A percentile compares a stretch with the other conserved stretches of the same genome.
phyloP scores from a whole-genome alignment of 2,113 vertebrate genomes.

The Oenanthe oenanthe region DNA sequence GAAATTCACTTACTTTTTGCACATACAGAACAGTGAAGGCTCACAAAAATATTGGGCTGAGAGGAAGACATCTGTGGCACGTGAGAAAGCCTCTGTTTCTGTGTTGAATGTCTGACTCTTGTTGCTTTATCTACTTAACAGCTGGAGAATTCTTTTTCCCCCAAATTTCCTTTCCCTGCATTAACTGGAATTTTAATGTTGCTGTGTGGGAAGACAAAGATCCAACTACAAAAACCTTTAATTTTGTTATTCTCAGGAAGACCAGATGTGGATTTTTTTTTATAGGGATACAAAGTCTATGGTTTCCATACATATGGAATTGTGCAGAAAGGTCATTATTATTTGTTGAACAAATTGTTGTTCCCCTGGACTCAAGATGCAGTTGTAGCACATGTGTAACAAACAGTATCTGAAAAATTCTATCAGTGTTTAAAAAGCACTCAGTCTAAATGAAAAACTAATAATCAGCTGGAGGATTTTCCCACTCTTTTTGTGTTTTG shows the following conservation, averaged over 20 bases:
- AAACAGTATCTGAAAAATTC: background rate
- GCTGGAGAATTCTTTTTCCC: background rate
- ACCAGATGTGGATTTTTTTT: background rate
- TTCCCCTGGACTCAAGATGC: background rate
- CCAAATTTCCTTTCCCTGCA: background rate
- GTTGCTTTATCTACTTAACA: slow-evolving; percentile 10
- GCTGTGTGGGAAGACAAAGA: slow-evolving; percentile 3
- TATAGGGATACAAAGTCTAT: background rate
- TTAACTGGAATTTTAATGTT: background rate
- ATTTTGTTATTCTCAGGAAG: background rate
- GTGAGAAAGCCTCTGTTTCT: slow-evolving; percentile 24
- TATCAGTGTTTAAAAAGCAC: background rate
- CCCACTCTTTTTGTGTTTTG: background rate
- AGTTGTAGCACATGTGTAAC: background rate
- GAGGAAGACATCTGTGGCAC: slow-evolving; percentile 43
- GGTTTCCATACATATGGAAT: background rate
- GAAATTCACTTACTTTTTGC: slow-evolving; percentile 60
- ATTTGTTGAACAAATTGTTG: slow-evolving; percentile 5
- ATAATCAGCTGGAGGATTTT: background rate
- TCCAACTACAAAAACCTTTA: background rate
- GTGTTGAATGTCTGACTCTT: slow-evolving; percentile 13
- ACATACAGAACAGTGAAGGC: slow-evolving; percentile 12
- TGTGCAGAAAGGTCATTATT: background rate
- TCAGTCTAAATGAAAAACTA: background rate
- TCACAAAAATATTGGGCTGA: background rate